A percentile compares a stretch with the other conserved stretches of the same genome.
Evolutionary conservation across 2,888 invertebrate genomes (phyloP).

Genomic region (Amorpha juglandis): DNA sequence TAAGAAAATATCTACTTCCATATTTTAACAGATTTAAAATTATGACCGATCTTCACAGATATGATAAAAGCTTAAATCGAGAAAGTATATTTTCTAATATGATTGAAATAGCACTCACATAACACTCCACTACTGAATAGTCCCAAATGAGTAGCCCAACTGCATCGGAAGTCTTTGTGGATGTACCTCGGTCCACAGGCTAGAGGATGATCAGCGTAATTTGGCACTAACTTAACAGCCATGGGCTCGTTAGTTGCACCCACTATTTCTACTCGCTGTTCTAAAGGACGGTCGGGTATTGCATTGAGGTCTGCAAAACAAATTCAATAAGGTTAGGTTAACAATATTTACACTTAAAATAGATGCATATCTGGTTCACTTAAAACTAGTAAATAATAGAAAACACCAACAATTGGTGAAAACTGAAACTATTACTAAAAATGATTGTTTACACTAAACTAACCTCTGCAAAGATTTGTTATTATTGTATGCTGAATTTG

Average conservation of each 20-base stretch:
- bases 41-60: too few species aligned
- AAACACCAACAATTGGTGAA: too few species aligned
- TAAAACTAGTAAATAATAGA: too few species aligned
- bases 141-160: constrained; percentile 85
- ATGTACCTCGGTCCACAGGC: constrained; percentile 91
- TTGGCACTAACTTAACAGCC: constrained; percentile 85
- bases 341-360: too few species aligned
- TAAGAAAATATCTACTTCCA: too few species aligned
- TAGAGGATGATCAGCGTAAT: constrained; percentile 89
- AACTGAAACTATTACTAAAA: not conserved
- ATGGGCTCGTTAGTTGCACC: constrained; percentile 85
- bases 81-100: not conserved
- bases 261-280: constrained; percentile 85
- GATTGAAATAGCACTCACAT: constrained; percentile 81
- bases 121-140: constrained; percentile 89
- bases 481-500: constrained; percentile 84
- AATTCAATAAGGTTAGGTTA: not conserved
- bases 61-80: too few species aligned
- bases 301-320: constrained; percentile 87
- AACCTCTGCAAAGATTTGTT: constrained; percentile 88
- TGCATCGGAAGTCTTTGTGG: constrained; percentile 86
- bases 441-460: constrained; percentile 36
- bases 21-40: too few species aligned
- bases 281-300: constrained; percentile 85
- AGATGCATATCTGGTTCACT: too few species aligned